Conservation (phyloP, 1,140 invertebrate species). For the Colletes latitarsis region DNA sequence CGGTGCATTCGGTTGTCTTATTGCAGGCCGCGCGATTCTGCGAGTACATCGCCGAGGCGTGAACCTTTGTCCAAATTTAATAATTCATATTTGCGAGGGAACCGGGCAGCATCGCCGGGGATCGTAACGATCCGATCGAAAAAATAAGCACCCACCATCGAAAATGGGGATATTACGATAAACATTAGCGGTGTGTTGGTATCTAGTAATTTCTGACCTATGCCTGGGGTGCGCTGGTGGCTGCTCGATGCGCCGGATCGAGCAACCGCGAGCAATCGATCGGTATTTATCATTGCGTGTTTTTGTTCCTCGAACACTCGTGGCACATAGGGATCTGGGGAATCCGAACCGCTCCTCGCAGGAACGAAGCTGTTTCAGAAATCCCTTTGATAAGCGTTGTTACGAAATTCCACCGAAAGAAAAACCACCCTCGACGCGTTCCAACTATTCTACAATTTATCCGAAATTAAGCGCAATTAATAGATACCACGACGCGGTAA, state of each 20-base stretch:
- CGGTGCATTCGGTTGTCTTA: constrained; percentile 59
- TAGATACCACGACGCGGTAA: no score
- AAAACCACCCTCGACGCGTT: background rate
- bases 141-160: constrained; percentile 37
- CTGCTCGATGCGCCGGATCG: no score
- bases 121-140: constrained; percentile 30
- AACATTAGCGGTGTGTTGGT: constrained; percentile 37
- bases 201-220: constrained; percentile 53
- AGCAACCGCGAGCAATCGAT: constrained; percentile 2
- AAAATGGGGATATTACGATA: constrained; percentile 61
- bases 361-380: no score
- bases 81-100: constrained; percentile 64
- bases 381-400: no score
- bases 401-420: background rate
- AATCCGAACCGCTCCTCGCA: background rate
- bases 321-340: background rate
- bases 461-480: no score
- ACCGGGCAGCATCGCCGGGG: constrained; percentile 12
- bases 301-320: constrained; percentile 35
- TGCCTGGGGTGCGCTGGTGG: background rate
- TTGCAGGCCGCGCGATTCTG: constrained; percentile 50
- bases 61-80: constrained; percentile 68
- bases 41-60: constrained; percentile 53
- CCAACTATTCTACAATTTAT: background rate
- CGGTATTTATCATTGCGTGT: constrained; percentile 33